Conservation (phyloP, 2,888 invertebrate genomes). For the Bellardia bayeri region DNA sequence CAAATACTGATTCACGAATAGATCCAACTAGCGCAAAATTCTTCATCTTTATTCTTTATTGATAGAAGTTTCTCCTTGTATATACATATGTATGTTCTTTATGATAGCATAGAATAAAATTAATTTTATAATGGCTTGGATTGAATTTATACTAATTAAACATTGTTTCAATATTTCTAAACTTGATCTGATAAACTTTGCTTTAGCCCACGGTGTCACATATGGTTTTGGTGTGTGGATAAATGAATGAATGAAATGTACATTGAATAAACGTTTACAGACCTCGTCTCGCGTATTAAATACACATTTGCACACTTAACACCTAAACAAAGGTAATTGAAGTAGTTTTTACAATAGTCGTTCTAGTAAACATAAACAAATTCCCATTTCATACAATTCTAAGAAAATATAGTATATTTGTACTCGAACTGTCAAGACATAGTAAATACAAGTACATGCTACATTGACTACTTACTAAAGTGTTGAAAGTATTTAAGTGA, state of each 20-base stretch:
- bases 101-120: too few species aligned
- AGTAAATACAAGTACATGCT: neutral
- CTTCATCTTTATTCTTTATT: too few species aligned
- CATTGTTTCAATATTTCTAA: too few species aligned
- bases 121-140: too few species aligned
- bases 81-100: too few species aligned
- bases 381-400: conserved; percentile 3
- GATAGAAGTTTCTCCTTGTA: too few species aligned
- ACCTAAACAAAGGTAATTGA: conserved; percentile 43
- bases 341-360: conserved; percentile 3
- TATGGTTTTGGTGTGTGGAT: neutral
- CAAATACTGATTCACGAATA: too few species aligned
- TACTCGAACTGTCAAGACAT: neutral
- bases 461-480: neutral
- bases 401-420: neutral
- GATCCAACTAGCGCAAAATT: too few species aligned
- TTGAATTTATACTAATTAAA: too few species aligned
- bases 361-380: conserved; percentile 14
- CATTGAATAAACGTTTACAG: conserved; percentile 24
- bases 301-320: conserved; percentile 46
- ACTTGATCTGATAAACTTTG: too few species aligned
- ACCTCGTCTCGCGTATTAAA: conserved; percentile 29
- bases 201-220: neutral
- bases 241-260: conserved; percentile 5
- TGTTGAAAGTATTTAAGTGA: too few species aligned